Evolutionary conservation across 2,797 vertebrate species (phyloP), one percentile per base, ranked within the genome.

Genomic region (Platyrinchus mystaceus): DNA sequence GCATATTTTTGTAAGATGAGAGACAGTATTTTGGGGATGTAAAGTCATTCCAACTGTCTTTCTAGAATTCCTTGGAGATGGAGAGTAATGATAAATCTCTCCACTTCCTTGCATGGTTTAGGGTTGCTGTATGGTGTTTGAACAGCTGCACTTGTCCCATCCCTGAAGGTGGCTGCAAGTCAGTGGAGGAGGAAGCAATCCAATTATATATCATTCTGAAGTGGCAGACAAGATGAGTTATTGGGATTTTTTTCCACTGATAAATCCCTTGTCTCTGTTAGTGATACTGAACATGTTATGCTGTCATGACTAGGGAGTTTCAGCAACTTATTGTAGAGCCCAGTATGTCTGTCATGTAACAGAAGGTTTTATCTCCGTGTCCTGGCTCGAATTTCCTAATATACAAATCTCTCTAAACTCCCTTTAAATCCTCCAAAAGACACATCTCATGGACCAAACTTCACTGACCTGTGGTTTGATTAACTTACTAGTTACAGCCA

Each of bases 71-170:
- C 70, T 79, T 90, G 47, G 52, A 84, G 85, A 59, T 63, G 44
- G 56, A 84, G 47, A 69, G 30, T 32, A 73, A 73, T 74, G 50
- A 92, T 86, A 95, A 92, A 91, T 89, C 36, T 90, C 75, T 75
- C 21, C 7, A 23, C 39, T 93, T 94, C 69, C 69, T 81, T 76
- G 41, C 37, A 49, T 24, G 83, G 89, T 92, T 95, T 94, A 90
- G 67, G 52, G 79, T 96, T 96, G 94, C 94, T 93, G 7, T 41
- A 41, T 14, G 22, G 66, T 96, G 94, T 96, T 96, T 96, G 78
- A 92, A 96, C 95, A 96, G 94, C 87, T 96, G 95, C 14, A 59
- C 24, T 92, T 66, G 80, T 86, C 63, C 86, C 56, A 90, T 67
- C 78, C 81, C 86, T 87, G 47, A 96, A 95, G 49, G 88, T 95